phyloP scores from a whole-genome alignment of 2,888 invertebrate species.

The Eulithis prunata region DNA sequence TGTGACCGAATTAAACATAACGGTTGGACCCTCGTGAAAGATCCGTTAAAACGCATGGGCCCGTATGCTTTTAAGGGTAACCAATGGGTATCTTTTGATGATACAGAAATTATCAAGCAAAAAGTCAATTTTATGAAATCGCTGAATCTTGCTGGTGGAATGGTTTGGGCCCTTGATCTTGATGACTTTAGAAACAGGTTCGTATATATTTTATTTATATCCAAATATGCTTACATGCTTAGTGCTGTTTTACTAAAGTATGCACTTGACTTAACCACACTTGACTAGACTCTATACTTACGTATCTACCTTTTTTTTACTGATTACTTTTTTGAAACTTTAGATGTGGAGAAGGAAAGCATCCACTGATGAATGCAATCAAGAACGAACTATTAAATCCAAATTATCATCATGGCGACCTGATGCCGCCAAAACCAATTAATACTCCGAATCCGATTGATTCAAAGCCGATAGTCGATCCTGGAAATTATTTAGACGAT shows the following conservation, averaged over 20 bases:
- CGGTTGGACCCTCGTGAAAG: constrained; percentile 92
- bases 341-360: constrained; percentile 90
- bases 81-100: constrained; percentile 97
- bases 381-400: constrained; percentile 87
- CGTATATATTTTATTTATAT: neutral
- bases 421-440: constrained; percentile 28
- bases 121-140: constrained; percentile 92
- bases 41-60: constrained; percentile 91
- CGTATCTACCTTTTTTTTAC: neutral
- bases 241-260: no score
- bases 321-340: constrained; percentile 36
- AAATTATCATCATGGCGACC: constrained; percentile 43
- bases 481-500: constrained; percentile 65
- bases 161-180: constrained; percentile 96
- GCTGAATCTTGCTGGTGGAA: constrained; percentile 92
- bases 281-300: no score
- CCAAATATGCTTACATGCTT: no score
- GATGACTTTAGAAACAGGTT: constrained; percentile 91
- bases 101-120: constrained; percentile 89
- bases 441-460: constrained; percentile 46
- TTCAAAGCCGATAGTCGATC: constrained; percentile 54
- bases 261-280: no score
- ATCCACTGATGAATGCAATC: constrained; percentile 92
- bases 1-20: constrained; percentile 91
- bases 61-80: constrained; percentile 94